Conservation (phyloP, 2,797 vertebrate species). For the Microchirus variegatus region DNA sequence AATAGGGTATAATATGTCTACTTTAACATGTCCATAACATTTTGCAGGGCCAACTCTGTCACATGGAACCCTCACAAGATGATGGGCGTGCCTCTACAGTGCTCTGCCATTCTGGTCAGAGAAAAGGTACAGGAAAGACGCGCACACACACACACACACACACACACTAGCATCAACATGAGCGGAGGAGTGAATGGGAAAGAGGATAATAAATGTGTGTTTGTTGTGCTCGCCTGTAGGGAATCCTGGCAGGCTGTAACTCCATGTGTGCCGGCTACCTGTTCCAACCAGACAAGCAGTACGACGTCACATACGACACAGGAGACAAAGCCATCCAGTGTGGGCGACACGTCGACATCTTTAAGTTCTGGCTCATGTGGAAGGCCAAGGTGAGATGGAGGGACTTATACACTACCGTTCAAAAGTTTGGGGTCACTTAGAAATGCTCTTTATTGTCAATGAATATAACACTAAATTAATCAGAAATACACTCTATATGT, state of each 20-base stretch:
- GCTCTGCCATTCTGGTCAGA: constrained; percentile 95
- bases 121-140: constrained; percentile 87
- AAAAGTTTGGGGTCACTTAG: too few species aligned
- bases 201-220: background rate
- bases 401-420: too few species aligned
- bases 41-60: constrained; percentile 75
- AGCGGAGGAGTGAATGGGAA: background rate
- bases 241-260: constrained; percentile 94
- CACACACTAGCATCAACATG: background rate
- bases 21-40: background rate
- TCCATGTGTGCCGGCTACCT: constrained; percentile 98
- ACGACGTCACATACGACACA: constrained; percentile 95
- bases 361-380: constrained; percentile 99
- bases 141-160: too few species aligned
- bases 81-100: constrained; percentile 98
- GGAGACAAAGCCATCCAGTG: constrained; percentile 99
- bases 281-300: constrained; percentile 98
- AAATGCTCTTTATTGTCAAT: too few species aligned
- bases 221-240: constrained; percentile 74
- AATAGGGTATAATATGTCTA: too few species aligned
- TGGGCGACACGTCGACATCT: constrained; percentile 97
- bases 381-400: constrained; percentile 82
- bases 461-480: too few species aligned
- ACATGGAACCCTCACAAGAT: constrained; percentile 94
- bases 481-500: too few species aligned